These are phyloP conservation scores for Drosophila acutilabella DNA, from an alignment of 2,888 invertebrate genomes.

Conservation along the genomic window DNA sequence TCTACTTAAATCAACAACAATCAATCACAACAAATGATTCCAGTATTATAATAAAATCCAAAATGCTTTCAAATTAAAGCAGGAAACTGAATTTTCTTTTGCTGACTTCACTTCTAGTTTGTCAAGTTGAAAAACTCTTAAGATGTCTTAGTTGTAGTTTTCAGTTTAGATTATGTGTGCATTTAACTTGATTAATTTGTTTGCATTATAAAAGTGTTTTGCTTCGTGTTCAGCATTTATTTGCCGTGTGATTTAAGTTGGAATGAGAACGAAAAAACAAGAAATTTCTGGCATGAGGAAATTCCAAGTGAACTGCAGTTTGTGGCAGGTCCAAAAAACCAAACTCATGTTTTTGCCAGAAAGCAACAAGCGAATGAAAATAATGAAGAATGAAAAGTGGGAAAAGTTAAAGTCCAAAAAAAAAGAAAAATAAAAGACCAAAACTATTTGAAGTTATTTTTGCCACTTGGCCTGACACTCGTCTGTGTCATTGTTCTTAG, in stretches of 20 bases:
- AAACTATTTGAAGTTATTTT: constrained; percentile 81
- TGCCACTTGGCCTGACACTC: constrained; percentile 79
- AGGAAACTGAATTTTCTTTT: neutral
- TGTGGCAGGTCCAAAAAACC: constrained; percentile 54
- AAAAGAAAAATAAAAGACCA: constrained; percentile 15
- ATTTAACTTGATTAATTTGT: constrained; percentile 68
- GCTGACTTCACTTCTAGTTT: constrained; percentile 1
- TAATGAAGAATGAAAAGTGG: constrained; percentile 25
- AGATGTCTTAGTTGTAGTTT: constrained; percentile 8
- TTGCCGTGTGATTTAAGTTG: constrained; percentile 62
- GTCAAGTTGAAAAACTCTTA: neutral
- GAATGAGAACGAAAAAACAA: constrained; percentile 30
- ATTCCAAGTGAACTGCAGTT: constrained; percentile 35
- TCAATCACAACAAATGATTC: neutral
- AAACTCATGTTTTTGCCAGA: constrained; percentile 53
- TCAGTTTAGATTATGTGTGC: constrained; percentile 40
- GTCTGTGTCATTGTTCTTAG: constrained; percentile 79
- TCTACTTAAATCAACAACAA: neutral
- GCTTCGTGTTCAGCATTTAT: constrained; percentile 77
- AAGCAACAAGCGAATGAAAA: constrained; percentile 2
- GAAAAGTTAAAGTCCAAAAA: constrained; percentile 15
- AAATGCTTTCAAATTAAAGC: neutral
- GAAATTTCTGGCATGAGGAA: constrained; percentile 55
- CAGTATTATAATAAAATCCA: neutral
- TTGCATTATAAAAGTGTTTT: constrained; percentile 69